phyloP scores from a whole-genome alignment of 2,888 invertebrate genomes.

The Netelia melanura region DNA sequence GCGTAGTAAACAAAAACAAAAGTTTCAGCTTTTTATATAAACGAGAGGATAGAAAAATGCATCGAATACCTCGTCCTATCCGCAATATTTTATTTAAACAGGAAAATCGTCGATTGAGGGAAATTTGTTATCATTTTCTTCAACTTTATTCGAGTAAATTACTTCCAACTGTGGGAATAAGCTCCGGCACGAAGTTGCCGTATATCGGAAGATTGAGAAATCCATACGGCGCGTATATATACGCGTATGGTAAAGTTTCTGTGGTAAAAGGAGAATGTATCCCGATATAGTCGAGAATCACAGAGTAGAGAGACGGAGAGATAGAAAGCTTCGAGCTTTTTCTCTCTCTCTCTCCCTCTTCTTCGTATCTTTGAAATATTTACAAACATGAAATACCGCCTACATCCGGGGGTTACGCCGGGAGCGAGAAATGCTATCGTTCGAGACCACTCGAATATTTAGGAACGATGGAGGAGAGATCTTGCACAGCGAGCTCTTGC shows the following conservation, averaged over 20 bases:
- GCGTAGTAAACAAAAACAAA: not conserved
- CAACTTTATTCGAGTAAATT: not conserved
- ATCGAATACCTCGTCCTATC: no score
- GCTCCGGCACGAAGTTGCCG: conserved; percentile 16
- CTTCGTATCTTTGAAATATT: conserved; percentile 66
- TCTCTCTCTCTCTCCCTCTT: conserved; percentile 1
- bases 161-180: conserved; percentile 2
- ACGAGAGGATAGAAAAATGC: not conserved
- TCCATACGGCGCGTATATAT: conserved; percentile 25
- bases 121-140: no score
- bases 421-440: conserved; percentile 63
- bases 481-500: conserved; percentile 42
- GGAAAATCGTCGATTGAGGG: not conserved
- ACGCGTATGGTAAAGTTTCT: conserved; percentile 13
- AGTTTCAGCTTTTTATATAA: not conserved
- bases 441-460: conserved; percentile 65
- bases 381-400: conserved; percentile 63
- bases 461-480: conserved; percentile 52
- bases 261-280: conserved; percentile 30
- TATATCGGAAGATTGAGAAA: conserved; percentile 42
- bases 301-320: not conserved
- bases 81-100: no score
- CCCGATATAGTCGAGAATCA: conserved; percentile 30
- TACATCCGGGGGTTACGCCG: conserved; percentile 61
- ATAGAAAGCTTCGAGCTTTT: conserved; percentile 25